Conservation (phyloP, 2,888 invertebrate species). For the Volucella inflata region DNA sequence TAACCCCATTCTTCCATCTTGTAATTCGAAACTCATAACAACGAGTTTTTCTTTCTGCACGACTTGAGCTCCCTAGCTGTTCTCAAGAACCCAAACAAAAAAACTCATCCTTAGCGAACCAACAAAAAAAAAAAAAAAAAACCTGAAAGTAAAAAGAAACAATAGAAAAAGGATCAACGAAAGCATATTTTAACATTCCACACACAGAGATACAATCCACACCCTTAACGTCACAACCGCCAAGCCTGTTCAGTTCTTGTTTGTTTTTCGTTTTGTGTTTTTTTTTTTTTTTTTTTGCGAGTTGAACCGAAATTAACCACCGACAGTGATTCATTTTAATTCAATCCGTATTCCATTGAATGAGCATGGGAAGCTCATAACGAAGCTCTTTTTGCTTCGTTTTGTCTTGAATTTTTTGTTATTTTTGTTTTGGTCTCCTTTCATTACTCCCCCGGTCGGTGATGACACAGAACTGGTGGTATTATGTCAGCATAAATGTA, state of each 20-base stretch:
- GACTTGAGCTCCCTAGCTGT: constrained; percentile 18
- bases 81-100: constrained; percentile 16
- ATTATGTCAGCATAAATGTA: constrained; percentile 24
- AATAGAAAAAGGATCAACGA: constrained; percentile 7
- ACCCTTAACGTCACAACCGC: not conserved
- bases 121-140: too few relatives aligned
- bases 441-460: not conserved
- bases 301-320: constrained; percentile 40
- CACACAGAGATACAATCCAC: constrained; percentile 27
- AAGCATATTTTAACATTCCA: constrained; percentile 43
- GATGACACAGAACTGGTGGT: constrained; percentile 18
- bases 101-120: not conserved
- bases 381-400: constrained; percentile 9
- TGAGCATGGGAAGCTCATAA: constrained; percentile 34
- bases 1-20: constrained; percentile 12
- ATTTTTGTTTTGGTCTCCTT: constrained; percentile 7
- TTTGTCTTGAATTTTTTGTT: not conserved
- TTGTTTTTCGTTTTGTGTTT: too few relatives aligned
- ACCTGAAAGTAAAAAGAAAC: not conserved
- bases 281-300: not conserved
- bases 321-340: constrained; percentile 45
- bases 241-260: too few relatives aligned
- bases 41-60: constrained; percentile 49
- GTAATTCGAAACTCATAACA: constrained; percentile 50
- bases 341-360: constrained; percentile 46